phyloP scores from a whole-genome alignment of 2,797 vertebrate species.

The Coranthus polyacanthus region DNA sequence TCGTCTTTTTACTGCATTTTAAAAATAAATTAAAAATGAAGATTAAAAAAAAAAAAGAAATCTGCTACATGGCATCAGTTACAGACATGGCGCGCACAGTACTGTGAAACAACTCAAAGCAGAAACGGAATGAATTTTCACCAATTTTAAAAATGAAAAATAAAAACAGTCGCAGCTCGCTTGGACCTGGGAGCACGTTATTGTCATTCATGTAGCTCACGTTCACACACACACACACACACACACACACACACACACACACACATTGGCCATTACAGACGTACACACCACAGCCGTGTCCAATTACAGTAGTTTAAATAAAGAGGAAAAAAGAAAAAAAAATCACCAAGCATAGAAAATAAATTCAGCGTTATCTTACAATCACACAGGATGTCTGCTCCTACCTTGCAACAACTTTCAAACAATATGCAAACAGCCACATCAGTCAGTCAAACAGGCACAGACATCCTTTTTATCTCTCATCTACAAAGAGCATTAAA shows the following conservation, averaged over 20 bases:
- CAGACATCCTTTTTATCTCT: conserved; percentile 45
- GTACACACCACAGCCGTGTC: conserved; percentile 37
- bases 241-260: too few species aligned
- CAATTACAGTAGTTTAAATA: conserved; percentile 78
- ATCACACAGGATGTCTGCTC: conserved; percentile 55
- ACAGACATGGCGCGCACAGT: conserved; percentile 46
- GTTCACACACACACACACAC: conserved; percentile 45
- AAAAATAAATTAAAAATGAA: conserved; percentile 71
- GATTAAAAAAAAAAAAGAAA: conserved; percentile 55
- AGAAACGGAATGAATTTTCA: conserved; percentile 33
- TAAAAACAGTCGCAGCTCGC: conserved; percentile 35
- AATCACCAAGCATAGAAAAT: conserved; percentile 58
- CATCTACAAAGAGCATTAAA: conserved; percentile 50
- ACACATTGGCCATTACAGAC: conserved; percentile 27
- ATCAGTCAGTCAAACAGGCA: conserved; percentile 47
- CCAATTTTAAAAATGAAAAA: conserved; percentile 31
- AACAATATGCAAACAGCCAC: conserved; percentile 27
- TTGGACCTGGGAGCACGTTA: conserved; percentile 24
- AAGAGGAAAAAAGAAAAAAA: conserved; percentile 29
- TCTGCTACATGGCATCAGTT: conserved; percentile 55
- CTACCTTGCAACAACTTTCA: conserved; percentile 41
- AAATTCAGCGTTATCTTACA: conserved; percentile 53
- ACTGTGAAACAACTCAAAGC: conserved; percentile 19
- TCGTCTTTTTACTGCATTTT: conserved; percentile 39
- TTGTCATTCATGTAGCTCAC: conserved; percentile 45